Evolutionary conservation across 2,797 vertebrate species (phyloP).

Genomic region (Sternarchorhynchus goeldii): DNA sequence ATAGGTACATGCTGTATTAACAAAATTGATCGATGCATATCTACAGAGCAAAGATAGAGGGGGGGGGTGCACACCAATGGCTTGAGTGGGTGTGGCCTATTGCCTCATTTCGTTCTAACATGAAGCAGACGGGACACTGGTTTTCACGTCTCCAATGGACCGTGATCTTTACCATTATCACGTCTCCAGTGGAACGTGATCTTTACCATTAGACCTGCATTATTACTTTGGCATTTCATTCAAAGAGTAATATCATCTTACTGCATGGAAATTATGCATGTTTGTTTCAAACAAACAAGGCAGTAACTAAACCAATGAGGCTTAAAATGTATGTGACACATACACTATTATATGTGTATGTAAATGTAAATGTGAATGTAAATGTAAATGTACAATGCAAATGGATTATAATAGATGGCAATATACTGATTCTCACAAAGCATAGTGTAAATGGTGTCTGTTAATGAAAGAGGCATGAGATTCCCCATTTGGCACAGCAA

Average conservation of each 20-base stretch:
- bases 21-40: slow-evolving; percentile 70
- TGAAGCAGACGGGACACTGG: slow-evolving; percentile 13
- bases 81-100: slow-evolving; percentile 55
- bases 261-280: slow-evolving; percentile 29
- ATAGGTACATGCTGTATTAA: slow-evolving; percentile 84
- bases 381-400: slow-evolving; percentile 2
- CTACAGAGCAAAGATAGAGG: slow-evolving; percentile 63
- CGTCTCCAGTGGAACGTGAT: slow-evolving; percentile 16
- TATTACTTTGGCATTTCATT: slow-evolving; percentile 62
- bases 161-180: not conserved
- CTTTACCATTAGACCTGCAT: slow-evolving; percentile 32
- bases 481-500: slow-evolving; percentile 38
- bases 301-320: slow-evolving; percentile 42
- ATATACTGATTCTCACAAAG: slow-evolving; percentile 17
- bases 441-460: slow-evolving; percentile 17
- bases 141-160: slow-evolving; percentile 5
- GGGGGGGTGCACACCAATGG: slow-evolving; percentile 61
- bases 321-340: slow-evolving; percentile 13
- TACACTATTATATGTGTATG: not conserved
- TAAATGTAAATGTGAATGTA: slow-evolving; percentile 1
- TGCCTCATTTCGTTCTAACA: slow-evolving; percentile 35
- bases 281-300: slow-evolving; percentile 48
- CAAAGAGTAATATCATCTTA: slow-evolving; percentile 43
- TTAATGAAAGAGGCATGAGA: not conserved
- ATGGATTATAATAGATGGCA: slow-evolving; percentile 11